These are phyloP conservation scores for Hanleya hanleyi DNA, from an alignment of 2,888 invertebrate species.

Conservation along the genomic window DNA sequence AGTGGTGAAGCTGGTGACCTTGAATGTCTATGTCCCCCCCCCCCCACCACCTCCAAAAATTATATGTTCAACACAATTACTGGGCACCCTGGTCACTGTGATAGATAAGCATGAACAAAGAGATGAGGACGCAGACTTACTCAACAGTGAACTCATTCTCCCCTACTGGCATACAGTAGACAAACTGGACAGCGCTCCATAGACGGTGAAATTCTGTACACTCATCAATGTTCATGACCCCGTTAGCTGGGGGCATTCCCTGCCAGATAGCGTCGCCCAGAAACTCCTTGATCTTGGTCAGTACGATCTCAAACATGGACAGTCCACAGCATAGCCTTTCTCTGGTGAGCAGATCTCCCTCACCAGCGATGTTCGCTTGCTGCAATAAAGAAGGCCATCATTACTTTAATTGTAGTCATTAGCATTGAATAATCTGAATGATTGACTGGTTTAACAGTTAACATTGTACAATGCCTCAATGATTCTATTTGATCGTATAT, in stretches of 20 bases:
- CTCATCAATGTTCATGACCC: slow-evolving; percentile 96
- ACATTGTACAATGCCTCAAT: too few species aligned
- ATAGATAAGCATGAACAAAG: neutral
- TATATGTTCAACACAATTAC: too few species aligned
- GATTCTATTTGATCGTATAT: too few species aligned
- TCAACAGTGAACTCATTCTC: slow-evolving; percentile 97
- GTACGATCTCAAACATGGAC: slow-evolving; percentile 96
- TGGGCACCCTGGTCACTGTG: too few species aligned
- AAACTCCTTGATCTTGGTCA: slow-evolving; percentile 89
- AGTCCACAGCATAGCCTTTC: slow-evolving; percentile 98
- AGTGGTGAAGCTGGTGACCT: too few species aligned
- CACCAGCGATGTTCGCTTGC: slow-evolving; percentile 95
- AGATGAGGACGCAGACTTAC: slow-evolving; percentile 77
- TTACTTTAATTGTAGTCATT: too few species aligned
- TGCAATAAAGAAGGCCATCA: slow-evolving; percentile 74
- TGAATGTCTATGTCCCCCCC: too few species aligned
- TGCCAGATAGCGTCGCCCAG: slow-evolving; percentile 84
- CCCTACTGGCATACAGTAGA: slow-evolving; percentile 97
- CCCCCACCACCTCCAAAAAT: too few species aligned
- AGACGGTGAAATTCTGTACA: slow-evolving; percentile 95
- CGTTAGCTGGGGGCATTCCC: slow-evolving; percentile 87
- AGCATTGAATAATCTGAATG: too few species aligned
- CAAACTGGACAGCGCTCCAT: slow-evolving; percentile 99
- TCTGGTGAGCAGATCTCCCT: slow-evolving; percentile 95
- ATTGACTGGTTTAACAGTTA: too few species aligned